Evolutionary conservation across 2,113 vertebrate genomes (phyloP).

Genomic region (Cyphomyrus discorhynchus): DNA sequence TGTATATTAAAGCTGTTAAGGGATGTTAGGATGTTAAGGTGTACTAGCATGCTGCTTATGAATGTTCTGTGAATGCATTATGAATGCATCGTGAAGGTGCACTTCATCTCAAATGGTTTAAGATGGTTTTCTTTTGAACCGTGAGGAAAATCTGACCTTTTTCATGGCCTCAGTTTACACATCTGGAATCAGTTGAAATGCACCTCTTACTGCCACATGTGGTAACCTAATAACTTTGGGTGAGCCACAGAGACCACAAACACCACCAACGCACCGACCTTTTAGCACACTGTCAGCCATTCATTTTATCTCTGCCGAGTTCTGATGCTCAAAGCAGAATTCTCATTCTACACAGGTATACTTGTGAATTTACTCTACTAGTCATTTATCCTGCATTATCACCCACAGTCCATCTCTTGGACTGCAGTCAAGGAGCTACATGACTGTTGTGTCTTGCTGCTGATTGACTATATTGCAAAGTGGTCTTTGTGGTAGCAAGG

Average conservation of each 20-base stretch:
- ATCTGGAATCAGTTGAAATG: not conserved
- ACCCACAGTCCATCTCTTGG: not conserved
- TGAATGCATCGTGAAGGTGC: no score
- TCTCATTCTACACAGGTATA: not conserved
- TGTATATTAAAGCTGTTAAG: no score
- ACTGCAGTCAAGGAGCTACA: not conserved
- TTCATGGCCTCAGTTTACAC: not conserved
- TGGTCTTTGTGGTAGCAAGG: not conserved
- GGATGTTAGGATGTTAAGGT: no score
- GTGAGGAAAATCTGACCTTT: not conserved
- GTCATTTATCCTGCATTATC: not conserved
- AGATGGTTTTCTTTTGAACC: not conserved
- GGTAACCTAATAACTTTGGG: not conserved
- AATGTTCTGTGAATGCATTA: no score
- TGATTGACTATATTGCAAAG: not conserved
- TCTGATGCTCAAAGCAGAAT: not conserved
- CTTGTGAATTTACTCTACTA: not conserved
- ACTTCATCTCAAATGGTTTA: not conserved
- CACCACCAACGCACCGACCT: not conserved
- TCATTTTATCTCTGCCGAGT: not conserved
- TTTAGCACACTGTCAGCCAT: not conserved
- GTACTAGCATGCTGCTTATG: no score
- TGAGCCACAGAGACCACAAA: not conserved
- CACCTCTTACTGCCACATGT: not conserved
- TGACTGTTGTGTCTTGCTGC: not conserved